phyloP scores from a whole-genome alignment of 2,113 vertebrate species.

The Callionymus lyra region DNA sequence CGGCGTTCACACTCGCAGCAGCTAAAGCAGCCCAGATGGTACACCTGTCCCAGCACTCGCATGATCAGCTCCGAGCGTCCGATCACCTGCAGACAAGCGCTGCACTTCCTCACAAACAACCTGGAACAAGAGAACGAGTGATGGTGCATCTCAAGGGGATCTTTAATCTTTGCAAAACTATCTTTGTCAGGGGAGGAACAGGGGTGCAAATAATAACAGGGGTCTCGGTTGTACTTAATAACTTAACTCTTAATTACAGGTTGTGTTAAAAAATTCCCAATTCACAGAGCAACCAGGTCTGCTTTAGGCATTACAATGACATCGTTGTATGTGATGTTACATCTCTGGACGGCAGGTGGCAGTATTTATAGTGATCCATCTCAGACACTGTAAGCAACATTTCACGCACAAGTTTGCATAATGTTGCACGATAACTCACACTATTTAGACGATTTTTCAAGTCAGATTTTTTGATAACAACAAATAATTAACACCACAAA shows the following conservation, averaged over 20 bases:
- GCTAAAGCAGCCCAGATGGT: slow-evolving; percentile 82
- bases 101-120: slow-evolving; percentile 83
- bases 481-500: too few relatives aligned
- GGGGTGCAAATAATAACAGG: slow-evolving; percentile 5
- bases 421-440: too few relatives aligned
- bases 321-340: slow-evolving; percentile 11
- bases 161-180: slow-evolving; percentile 1
- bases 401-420: not conserved
- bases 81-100: slow-evolving; percentile 77
- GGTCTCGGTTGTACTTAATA: slow-evolving; percentile 38
- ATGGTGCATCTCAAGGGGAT: slow-evolving; percentile 3
- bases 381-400: slow-evolving; percentile 16
- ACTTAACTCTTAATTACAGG: slow-evolving; percentile 58
- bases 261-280: slow-evolving; percentile 50
- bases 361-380: slow-evolving; percentile 32
- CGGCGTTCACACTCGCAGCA: slow-evolving; percentile 85
- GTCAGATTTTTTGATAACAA: too few relatives aligned
- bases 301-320: slow-evolving; percentile 38
- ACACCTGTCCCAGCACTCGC: slow-evolving; percentile 81
- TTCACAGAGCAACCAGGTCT: slow-evolving; percentile 57
- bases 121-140: slow-evolving; percentile 58
- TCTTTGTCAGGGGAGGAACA: slow-evolving; percentile 3
- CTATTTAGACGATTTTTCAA: too few relatives aligned
- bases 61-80: slow-evolving; percentile 82
- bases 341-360: slow-evolving; percentile 47